Evolutionary conservation across 2,113 vertebrate genomes (phyloP), one percentile per base, ranked within the genome.

Genomic region (Stegostoma tigrinum): DNA sequence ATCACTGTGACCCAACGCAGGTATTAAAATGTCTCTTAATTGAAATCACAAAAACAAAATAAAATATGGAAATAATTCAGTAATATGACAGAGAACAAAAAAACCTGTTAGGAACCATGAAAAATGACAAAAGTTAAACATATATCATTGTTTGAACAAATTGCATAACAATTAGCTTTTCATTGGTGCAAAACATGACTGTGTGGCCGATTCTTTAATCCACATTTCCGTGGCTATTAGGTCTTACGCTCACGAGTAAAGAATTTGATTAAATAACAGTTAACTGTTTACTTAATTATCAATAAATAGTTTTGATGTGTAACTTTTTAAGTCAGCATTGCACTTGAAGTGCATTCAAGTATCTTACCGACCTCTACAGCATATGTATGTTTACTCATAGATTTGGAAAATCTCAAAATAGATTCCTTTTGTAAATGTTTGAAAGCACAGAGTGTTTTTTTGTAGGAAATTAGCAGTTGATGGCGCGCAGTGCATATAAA

Each of bases 261-360:
- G 42, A 95, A 68, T 95, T 24, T 42, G 45, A 24, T 72, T 95
- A 64, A 95, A 72, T 21, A 15, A 23, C 67, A 72, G 45, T 72
- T 70, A 45, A 48, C 24, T 68, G 38, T 72, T 95, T 72, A 48
- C n/a, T 72, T 45, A 95, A 95, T 95, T 95, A 70, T 72, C 38
- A 72, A 23, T n/a, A 66, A 93, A 93, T 72, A 72, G 38, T 72
- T 38, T 48, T 12, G 68, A 21, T 42, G 24, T 70, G 42, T 68
- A 48, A 72, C 67, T 66, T 91, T 91, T 91, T 61, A 61, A 68
- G 34, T 95, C 38, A 72, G 55, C 15, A 66, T 34, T 90, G 34
- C 30, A 64, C 55, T 91, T 91, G 89, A 61, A 94, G n/a, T 70
- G n/a, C 23, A 45, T 94, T 94, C 42, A 94, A 45, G 30, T 72